Evolutionary conservation across 2,113 vertebrate genomes (phyloP).

Genomic region (Erythrolamprus reginae): DNA sequence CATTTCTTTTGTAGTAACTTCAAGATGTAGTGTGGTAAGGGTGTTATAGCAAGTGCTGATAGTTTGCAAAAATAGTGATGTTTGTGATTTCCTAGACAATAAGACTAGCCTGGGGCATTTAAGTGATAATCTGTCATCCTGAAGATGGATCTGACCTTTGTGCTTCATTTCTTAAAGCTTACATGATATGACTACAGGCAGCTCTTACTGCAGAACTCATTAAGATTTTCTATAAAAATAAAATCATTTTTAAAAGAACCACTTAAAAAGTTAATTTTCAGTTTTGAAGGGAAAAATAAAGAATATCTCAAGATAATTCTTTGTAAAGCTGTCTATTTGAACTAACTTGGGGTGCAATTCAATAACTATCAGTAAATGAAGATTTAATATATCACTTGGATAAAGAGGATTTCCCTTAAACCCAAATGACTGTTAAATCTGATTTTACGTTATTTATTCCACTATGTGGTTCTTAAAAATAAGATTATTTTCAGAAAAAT

Average conservation of each 20-base stretch:
- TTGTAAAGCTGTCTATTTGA: background rate
- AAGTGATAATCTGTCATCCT: constrained; percentile 73
- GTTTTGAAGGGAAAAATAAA: background rate
- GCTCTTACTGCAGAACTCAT: constrained; percentile 57
- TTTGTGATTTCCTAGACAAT: constrained; percentile 75
- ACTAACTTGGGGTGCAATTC: background rate
- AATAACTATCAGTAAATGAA: background rate
- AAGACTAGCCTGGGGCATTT: constrained; percentile 70
- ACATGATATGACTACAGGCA: constrained; percentile 63
- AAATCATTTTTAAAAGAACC: constrained; percentile 52
- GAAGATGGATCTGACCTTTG: constrained; percentile 74
- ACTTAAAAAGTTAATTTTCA: constrained; percentile 39
- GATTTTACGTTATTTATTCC: background rate
- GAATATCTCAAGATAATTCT: background rate
- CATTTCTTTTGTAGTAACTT: constrained; percentile 84
- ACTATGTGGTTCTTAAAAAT: background rate
- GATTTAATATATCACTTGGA: background rate
- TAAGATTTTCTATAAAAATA: constrained; percentile 48
- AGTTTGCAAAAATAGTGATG: constrained; percentile 84
- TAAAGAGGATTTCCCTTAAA: background rate
- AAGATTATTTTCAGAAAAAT: background rate
- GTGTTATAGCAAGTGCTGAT: constrained; percentile 86
- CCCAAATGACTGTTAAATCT: background rate
- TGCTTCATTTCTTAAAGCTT: constrained; percentile 57
- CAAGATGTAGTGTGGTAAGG: constrained; percentile 77